Conservation (phyloP, 2,113 vertebrate genomes). For the Plecotus auritus region DNA sequence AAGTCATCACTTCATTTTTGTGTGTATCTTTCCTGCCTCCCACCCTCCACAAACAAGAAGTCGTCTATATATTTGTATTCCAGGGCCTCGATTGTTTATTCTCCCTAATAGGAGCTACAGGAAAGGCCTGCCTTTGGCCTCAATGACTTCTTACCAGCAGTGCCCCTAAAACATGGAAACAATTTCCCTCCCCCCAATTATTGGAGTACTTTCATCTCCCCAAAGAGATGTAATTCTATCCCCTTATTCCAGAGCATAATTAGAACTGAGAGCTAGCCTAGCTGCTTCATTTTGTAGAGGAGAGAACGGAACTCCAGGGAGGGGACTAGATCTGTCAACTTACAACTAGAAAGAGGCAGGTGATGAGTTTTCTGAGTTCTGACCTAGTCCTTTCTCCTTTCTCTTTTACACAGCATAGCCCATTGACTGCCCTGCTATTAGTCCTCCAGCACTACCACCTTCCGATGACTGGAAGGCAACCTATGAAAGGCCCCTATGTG, state of each 20-base stretch:
- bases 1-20: neutral
- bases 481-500: neutral
- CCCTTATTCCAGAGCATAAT: neutral
- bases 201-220: neutral
- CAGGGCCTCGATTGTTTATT: neutral
- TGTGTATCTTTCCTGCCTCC: neutral
- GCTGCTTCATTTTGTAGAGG: neutral
- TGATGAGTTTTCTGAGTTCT: neutral
- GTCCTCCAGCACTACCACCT: neutral
- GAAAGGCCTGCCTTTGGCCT: neutral
- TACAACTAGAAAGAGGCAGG: neutral
- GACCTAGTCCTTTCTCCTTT: neutral
- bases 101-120: neutral
- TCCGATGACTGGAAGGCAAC: neutral
- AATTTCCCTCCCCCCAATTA: neutral
- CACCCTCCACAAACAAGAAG: conserved; percentile 6
- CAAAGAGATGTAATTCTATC: neutral
- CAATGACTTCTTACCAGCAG: neutral
- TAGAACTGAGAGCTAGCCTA: neutral
- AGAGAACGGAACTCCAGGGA: neutral
- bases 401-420: neutral
- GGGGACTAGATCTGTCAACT: neutral
- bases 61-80: neutral
- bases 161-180: neutral
- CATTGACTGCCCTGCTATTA: neutral